phyloP scores from a whole-genome alignment of 1,140 invertebrate genomes.

The Bombus turneri region DNA sequence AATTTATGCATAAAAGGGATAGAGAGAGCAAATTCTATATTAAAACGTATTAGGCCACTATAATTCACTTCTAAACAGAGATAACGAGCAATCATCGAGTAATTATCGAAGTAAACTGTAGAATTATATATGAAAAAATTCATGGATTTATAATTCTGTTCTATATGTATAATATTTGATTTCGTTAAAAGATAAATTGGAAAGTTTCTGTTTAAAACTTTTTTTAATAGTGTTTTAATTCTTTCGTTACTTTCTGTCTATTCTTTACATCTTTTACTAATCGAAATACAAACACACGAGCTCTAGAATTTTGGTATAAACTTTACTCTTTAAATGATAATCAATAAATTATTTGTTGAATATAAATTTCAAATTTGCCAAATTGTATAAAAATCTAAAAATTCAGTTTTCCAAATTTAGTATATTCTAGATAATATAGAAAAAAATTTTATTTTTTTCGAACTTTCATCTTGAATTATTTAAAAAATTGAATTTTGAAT shows the following conservation, averaged over 20 bases:
- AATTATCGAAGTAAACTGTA: background rate
- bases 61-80: background rate
- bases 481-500: background rate
- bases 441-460: background rate
- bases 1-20: background rate
- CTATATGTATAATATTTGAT: no score
- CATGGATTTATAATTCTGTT: background rate
- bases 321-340: no score
- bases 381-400: no score
- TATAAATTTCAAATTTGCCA: no score
- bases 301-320: no score
- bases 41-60: background rate
- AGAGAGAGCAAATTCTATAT: background rate
- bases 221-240: background rate
- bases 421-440: background rate
- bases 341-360: no score
- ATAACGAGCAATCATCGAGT: conserved; percentile 35
- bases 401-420: background rate
- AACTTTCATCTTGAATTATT: background rate
- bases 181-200: no score
- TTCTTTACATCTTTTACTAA: background rate
- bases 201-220: background rate
- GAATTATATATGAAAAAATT: background rate
- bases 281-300: no score
- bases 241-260: background rate